These are phyloP conservation scores for Zoanthus gigantus DNA, from an alignment of 92 coral and sea anemone species.

Conservation along the genomic window DNA sequence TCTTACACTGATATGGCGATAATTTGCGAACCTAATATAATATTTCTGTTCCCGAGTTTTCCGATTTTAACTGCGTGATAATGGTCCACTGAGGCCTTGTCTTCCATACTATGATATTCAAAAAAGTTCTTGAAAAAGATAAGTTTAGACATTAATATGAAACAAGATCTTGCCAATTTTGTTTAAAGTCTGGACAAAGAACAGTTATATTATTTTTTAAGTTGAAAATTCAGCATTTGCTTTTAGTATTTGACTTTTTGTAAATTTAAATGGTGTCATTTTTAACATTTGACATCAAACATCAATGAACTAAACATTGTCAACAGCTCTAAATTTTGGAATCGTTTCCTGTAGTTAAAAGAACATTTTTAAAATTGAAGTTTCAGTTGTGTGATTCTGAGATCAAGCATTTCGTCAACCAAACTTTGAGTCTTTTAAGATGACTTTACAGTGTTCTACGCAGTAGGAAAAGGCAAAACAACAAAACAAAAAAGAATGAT, in stretches of 20 bases:
- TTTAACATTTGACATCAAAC: neutral
- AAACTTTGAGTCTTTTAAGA: neutral
- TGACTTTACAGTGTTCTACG: slow-evolving; percentile 1
- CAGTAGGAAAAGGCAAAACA: neutral
- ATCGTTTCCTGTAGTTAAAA: neutral
- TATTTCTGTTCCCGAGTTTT: neutral
- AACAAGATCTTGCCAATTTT: neutral
- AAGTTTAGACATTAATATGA: neutral
- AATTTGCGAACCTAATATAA: neutral
- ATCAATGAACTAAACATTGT: neutral
- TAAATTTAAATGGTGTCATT: neutral
- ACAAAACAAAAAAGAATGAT: no score
- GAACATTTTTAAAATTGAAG: neutral
- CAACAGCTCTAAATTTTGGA: neutral
- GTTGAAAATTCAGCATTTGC: neutral
- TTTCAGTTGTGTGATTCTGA: slow-evolving; percentile 1
- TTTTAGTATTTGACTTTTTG: neutral
- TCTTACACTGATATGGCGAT: neutral
- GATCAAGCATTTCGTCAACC: neutral
- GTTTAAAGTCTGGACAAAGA: neutral
- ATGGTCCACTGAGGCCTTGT: neutral
- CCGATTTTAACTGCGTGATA: neutral
- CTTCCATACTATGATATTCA: neutral
- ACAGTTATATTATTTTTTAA: neutral
- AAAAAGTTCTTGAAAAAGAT: neutral